Base-by-base conservation (phyloP, 2,113 vertebrate genomes). In the Mesocricetus auratus region DNA sequence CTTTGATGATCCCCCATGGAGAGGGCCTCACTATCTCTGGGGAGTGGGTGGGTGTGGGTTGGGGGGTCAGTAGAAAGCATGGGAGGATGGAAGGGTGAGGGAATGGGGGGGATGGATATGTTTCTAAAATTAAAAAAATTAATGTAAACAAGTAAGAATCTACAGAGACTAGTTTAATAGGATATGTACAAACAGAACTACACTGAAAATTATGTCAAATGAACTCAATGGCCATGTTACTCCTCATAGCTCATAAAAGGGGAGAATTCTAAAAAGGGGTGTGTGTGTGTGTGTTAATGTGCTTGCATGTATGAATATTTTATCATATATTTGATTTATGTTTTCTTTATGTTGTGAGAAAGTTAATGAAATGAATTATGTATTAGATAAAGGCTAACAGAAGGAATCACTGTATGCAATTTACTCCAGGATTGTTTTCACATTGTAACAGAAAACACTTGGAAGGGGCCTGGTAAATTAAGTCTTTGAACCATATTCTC, bases 181-280 rank as follows among this genome's bases (percentile, higher is more conserved):
- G 78, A 36, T 21, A n/a, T 81, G 17, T 13, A 79, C 24, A 69
- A 31, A 69, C 66, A 36, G 5, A 58, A 21, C 33, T n/a, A n/a
- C 3, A 22, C n/a, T 42, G 21, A 73, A 42, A 73, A 39, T 21
- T 42, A 73, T 73, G 33, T 56, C 53, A 36, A n/a, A 56, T 24
- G 21, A 56, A 56, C 58, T 58, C 78, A 81, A n/a, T 58, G 33
- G 50, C 47, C 17, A 58, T 8, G 9, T 1, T 29, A 45, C 7
- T 0, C 3, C 26, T 0, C 10, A 45, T 13, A 36, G 17, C 5
- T 0, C 33, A 22, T 50, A 81, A n/a, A 56, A n/a, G n/a, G 12
- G 5, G 19, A 56, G 50, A 19, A 53, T 56, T 19, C 19, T 24
- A 36, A 81, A 33, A 33, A 33, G 5, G 66, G 31, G 58, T 60